These are phyloP conservation scores for Etheostoma nigrum DNA, from an alignment of 2,797 vertebrate species.

Conservation along the genomic window DNA sequence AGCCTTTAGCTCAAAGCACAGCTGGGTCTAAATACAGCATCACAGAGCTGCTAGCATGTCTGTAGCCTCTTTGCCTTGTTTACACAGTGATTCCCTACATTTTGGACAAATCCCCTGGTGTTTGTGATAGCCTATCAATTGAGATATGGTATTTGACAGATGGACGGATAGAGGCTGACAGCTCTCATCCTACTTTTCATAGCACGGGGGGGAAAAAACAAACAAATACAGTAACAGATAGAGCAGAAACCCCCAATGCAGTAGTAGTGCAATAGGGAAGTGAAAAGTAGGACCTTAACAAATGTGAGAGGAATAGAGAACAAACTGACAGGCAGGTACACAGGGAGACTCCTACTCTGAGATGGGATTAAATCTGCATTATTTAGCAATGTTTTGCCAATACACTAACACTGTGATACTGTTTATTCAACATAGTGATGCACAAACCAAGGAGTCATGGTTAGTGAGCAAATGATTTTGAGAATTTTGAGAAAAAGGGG, in stretches of 20 bases:
- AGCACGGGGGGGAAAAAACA: not conserved
- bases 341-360: not conserved
- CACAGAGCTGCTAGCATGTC: not conserved
- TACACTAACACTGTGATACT: no score
- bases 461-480: not conserved
- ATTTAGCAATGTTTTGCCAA: not conserved
- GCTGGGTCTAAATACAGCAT: not conserved
- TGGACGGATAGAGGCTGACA: not conserved
- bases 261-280: not conserved
- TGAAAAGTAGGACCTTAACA: conserved; percentile 20
- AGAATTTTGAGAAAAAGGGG: not conserved
- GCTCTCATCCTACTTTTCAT: not conserved
- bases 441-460: not conserved
- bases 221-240: not conserved
- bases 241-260: not conserved
- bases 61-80: not conserved
- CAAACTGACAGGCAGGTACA: conserved; percentile 1
- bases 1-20: not conserved
- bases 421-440: not conserved
- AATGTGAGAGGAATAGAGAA: not conserved
- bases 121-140: not conserved
- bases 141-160: conserved; percentile 8
- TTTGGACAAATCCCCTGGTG: not conserved
- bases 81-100: not conserved
- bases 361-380: conserved; percentile 24